phyloP scores from a whole-genome alignment of 2,797 vertebrate species.

The Coregonus ussuriensis region DNA sequence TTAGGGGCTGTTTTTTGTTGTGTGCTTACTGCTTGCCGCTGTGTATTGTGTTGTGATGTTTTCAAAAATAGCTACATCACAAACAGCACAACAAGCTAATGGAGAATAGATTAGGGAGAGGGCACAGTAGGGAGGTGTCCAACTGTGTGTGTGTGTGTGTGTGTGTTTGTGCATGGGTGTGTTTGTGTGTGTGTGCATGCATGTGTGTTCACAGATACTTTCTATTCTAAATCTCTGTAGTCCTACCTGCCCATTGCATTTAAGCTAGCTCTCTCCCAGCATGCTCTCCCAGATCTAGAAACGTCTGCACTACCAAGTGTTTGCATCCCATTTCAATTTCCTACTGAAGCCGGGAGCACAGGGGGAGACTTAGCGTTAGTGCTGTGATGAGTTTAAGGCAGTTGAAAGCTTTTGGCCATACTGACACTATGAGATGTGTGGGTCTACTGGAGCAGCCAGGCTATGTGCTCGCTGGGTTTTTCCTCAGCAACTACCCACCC shows the following conservation, averaged over 20 bases:
- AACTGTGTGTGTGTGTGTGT: slow-evolving; percentile 17
- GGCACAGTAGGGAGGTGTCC: slow-evolving; percentile 43
- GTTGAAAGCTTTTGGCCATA: slow-evolving; percentile 71
- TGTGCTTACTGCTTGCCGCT: slow-evolving; percentile 29
- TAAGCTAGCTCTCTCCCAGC: slow-evolving; percentile 16
- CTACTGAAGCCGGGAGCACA: slow-evolving; percentile 53
- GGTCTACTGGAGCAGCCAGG: slow-evolving; percentile 56
- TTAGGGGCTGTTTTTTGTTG: slow-evolving; percentile 64
- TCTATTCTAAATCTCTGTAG: background rate
- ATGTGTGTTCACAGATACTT: slow-evolving; percentile 6
- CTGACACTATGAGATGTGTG: slow-evolving; percentile 56
- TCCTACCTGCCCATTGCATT: slow-evolving; percentile 52
- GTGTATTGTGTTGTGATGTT: slow-evolving; percentile 53
- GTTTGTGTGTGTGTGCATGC: slow-evolving; percentile 24
- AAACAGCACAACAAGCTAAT: slow-evolving; percentile 59
- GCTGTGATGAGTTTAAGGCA: slow-evolving; percentile 70
- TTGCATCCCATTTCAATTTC: slow-evolving; percentile 63
- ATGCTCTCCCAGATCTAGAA: slow-evolving; percentile 15
- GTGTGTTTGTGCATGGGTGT: slow-evolving; percentile 32
- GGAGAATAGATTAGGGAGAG: slow-evolving; percentile 35
- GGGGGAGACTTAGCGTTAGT: slow-evolving; percentile 59
- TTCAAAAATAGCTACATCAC: slow-evolving; percentile 62
- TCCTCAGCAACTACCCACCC: slow-evolving; percentile 50
- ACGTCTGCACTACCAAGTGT: slow-evolving; percentile 48
- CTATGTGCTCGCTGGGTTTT: slow-evolving; percentile 51